Evolutionary conservation across 1,140 invertebrate species (phyloP), one percentile per base, ranked within the genome.

Genomic region (Drosophila fuyamai): DNA sequence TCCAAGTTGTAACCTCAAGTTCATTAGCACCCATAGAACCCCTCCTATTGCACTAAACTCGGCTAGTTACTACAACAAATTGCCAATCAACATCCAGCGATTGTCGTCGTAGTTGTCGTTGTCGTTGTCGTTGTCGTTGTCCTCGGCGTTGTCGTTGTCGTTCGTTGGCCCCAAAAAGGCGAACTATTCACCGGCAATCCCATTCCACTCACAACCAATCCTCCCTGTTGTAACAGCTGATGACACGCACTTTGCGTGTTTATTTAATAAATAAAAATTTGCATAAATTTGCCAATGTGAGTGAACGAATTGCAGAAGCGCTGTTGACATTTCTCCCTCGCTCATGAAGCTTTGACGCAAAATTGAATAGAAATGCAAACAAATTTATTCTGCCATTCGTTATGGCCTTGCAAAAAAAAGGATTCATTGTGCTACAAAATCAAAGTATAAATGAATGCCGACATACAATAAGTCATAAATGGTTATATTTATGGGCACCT

Each of bases 241-340:
- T 67, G 78, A 75, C 79, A 86, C 83, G 81, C 84, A 89, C 73
- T 84, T 84, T 83, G 80, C 76, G 72, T 88, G 84, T 84, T 90
- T 89, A 88, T 90, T 88, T 71, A 90, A 89, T 88, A 84, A 89
- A 88, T 88, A 81, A 43, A 84, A 84, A 88, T 88, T 88, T 88
- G 70, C 84, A 88, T 89, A 78, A 74, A 86, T 85, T 86, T 86
- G 68, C 67, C 59, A 81, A 80, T 60, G 79, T 55, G 57, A 67
- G 27, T 53, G 50, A 40, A 32, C 63, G 32, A 67, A 67, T 68
- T 54, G 61, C 46, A 68, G 41, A 57, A 43, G 43, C 27, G 14
- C 12, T 70, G 53, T 59, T 80, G 70, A 73, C 60, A 66, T 79
- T 76, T 80, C 66, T 46, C 35, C 60, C 56, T 7, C 32, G 12